Evolutionary conservation across 2,113 vertebrate species (phyloP).

Genomic region (Pachycephala philippinensis): DNA sequence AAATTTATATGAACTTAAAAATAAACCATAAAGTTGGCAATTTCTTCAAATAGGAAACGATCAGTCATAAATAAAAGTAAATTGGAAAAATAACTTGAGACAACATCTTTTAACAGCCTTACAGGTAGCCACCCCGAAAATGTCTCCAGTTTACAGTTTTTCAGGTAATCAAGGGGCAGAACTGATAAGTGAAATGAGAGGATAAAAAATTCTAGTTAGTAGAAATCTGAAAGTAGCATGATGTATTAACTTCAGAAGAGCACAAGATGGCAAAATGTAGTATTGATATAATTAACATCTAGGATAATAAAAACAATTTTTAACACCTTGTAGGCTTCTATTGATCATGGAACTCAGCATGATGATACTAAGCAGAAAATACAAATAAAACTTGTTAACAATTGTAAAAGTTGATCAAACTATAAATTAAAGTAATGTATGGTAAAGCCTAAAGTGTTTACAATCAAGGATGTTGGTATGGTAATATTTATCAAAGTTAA

Average conservation of each 20-base stretch:
- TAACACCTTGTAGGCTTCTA: neutral
- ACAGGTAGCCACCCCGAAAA: neutral
- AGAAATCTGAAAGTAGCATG: neutral
- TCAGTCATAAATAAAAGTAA: neutral
- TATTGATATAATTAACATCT: neutral
- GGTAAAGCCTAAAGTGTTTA: neutral
- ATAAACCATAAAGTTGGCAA: neutral
- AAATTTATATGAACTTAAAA: neutral
- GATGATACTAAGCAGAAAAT: neutral
- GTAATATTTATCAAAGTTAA: conserved; percentile 25
- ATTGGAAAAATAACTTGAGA: neutral
- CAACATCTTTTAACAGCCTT: neutral
- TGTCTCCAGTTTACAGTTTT: neutral
- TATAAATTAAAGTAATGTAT: neutral
- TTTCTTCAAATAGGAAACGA: neutral
- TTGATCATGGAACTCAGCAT: neutral
- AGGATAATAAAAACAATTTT: neutral
- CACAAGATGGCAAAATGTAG: neutral
- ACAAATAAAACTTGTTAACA: neutral
- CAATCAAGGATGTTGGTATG: neutral
- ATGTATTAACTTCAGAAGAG: neutral
- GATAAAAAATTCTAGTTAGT: neutral
- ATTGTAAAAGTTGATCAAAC: neutral
- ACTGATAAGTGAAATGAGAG: neutral
- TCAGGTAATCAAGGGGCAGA: neutral